These are phyloP conservation scores for Hyposoter dolosus DNA, from an alignment of 2,888 invertebrate genomes.

Conservation along the genomic window DNA sequence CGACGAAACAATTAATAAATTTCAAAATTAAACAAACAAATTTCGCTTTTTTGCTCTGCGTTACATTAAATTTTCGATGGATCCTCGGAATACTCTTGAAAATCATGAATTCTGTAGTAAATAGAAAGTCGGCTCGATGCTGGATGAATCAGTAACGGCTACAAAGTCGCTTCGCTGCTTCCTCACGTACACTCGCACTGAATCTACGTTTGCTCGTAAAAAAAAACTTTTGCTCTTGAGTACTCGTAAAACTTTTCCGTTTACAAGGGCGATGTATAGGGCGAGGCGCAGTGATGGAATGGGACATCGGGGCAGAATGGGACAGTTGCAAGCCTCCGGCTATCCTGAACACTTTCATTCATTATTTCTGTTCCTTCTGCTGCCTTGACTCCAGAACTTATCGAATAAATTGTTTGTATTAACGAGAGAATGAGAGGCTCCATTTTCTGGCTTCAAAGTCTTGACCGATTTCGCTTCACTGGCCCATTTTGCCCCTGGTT, in stretches of 20 bases:
- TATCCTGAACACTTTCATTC: neutral
- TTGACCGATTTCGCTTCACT: neutral
- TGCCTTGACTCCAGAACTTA: neutral
- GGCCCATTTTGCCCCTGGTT: neutral
- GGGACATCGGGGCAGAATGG: neutral
- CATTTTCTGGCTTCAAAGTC: neutral
- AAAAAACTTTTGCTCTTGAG: constrained; percentile 39
- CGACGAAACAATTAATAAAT: too few species aligned
- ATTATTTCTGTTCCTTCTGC: neutral
- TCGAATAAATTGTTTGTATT: neutral
- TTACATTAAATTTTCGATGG: neutral
- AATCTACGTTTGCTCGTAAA: constrained; percentile 49
- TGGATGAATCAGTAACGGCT: constrained; percentile 36
- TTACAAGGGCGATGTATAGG: constrained; percentile 11
- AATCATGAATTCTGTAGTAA: neutral
- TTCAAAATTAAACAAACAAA: neutral
- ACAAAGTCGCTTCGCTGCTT: constrained; percentile 43
- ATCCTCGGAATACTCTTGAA: neutral
- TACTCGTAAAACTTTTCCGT: constrained; percentile 47
- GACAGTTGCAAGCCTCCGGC: neutral
- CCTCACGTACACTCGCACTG: constrained; percentile 2
- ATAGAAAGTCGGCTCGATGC: constrained; percentile 16
- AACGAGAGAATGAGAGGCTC: neutral
- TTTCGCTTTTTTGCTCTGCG: neutral
- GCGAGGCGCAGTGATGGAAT: neutral